Evolutionary conservation across 2,797 vertebrate species (phyloP).

Genomic region (Trachops cirrhosus): DNA sequence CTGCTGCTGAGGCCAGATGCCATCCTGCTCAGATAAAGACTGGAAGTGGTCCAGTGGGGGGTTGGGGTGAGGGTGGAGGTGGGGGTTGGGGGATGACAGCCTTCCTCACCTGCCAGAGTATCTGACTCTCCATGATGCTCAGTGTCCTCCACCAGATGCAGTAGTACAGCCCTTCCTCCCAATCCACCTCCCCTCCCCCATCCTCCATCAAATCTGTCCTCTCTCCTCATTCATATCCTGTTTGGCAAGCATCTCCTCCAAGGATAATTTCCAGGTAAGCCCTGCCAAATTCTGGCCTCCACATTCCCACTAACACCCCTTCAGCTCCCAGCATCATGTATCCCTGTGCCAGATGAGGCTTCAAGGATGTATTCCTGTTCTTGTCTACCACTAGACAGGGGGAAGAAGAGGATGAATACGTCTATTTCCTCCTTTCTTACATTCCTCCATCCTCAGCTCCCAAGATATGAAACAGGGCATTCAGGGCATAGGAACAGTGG

Average conservation of each 20-base stretch:
- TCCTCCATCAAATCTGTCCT: background rate
- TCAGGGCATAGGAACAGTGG: background rate
- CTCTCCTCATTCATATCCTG: background rate
- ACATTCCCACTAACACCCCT: background rate
- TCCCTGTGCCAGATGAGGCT: background rate
- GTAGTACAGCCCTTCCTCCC: background rate
- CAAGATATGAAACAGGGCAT: background rate
- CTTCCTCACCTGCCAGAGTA: background rate
- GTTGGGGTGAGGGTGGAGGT: background rate
- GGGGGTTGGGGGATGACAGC: background rate
- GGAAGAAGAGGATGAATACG: background rate
- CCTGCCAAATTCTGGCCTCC: background rate
- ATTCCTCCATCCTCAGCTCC: background rate
- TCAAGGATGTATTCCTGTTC: background rate
- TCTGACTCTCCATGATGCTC: background rate
- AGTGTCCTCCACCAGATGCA: background rate
- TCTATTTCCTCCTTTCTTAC: background rate
- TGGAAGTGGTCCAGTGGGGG: background rate
- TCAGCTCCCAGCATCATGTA: background rate
- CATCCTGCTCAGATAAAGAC: background rate
- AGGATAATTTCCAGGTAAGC: conserved; percentile 23
- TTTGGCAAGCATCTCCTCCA: background rate
- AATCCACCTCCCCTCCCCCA: background rate
- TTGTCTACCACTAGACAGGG: background rate
- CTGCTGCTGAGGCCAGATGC: background rate